Percentiles rank a stretch among this genome's conserved stretches.
Conservation (phyloP, 1,140 invertebrate genomes). For the Drosophila serrata region DNA sequence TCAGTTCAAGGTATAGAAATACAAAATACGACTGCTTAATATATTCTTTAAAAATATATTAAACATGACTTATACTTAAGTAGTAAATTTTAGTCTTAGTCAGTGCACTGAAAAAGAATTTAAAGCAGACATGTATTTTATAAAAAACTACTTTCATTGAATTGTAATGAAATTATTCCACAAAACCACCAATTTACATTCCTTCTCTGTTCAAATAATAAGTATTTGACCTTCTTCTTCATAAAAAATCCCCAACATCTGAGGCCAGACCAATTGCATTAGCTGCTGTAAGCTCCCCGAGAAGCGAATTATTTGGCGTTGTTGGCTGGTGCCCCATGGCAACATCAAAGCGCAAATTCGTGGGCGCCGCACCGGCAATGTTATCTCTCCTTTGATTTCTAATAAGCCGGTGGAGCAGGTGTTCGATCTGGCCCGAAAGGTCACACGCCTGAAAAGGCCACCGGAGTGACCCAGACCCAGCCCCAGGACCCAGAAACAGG, state of each 20-base stretch:
- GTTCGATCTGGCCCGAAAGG: conserved; percentile 46
- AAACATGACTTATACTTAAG: not conserved
- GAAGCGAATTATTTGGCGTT: conserved; percentile 33
- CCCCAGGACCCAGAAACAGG: conserved; percentile 3
- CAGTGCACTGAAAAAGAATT: not conserved
- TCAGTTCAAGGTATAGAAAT: too few relatives aligned
- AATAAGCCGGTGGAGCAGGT: conserved; percentile 54
- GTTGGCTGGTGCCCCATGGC: conserved; percentile 20
- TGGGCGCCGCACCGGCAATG: conserved; percentile 11
- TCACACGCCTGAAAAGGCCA: conserved; percentile 36
- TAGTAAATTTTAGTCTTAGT: not conserved
- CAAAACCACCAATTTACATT: not conserved
- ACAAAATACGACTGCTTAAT: not conserved
- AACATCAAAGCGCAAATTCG: conserved; percentile 52
- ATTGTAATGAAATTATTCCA: not conserved
- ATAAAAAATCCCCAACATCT: conserved; percentile 28
- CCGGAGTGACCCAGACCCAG: conserved; percentile 4
- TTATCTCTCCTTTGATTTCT: conserved; percentile 43
- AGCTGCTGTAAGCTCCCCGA: conserved; percentile 20
- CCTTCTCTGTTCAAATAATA: not conserved
- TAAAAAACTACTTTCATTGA: not conserved
- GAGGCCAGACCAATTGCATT: conserved; percentile 24
- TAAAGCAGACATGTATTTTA: not conserved
- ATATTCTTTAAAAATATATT: not conserved
- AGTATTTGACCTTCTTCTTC: conserved; percentile 9